Conservation (phyloP, 2,113 vertebrate species). For the Dipodomys stephensi region DNA sequence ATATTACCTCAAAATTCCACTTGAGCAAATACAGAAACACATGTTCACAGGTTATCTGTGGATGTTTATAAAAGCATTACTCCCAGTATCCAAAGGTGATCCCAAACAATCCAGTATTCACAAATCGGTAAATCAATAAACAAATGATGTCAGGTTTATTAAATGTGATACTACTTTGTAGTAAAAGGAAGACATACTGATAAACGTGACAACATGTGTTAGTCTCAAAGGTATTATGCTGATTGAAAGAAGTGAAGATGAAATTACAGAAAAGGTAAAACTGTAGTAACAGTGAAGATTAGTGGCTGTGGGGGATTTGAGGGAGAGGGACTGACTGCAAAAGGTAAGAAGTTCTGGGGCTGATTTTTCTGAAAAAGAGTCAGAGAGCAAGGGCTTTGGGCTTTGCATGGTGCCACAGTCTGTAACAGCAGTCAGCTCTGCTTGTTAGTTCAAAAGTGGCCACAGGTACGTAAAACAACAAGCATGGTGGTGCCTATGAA, state of each 20-base stretch:
- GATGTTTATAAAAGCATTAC: background rate
- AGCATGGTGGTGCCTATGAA: background rate
- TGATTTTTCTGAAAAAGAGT: background rate
- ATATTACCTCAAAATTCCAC: background rate
- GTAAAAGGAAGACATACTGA: slow-evolving; percentile 20
- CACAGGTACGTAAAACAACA: background rate
- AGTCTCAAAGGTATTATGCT: background rate
- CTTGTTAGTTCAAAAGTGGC: background rate
- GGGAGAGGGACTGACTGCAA: background rate
- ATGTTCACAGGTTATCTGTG: background rate
- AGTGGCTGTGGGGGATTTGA: background rate
- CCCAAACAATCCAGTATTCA: background rate
- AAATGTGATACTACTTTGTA: slow-evolving; percentile 22
- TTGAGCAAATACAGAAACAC: slow-evolving; percentile 3
- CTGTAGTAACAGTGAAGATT: background rate
- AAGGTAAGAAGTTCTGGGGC: background rate
- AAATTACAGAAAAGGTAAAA: slow-evolving; percentile 53
- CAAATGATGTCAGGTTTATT: background rate
- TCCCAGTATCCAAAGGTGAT: slow-evolving; percentile 11
- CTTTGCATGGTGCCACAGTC: background rate
- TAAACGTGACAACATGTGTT: background rate
- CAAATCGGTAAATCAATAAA: background rate
- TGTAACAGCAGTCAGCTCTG: background rate
- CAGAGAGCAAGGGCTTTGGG: background rate
- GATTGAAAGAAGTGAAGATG: background rate